Base-by-base conservation (phyloP, 1,140 invertebrate genomes). In the Orchestia grillus region DNA sequence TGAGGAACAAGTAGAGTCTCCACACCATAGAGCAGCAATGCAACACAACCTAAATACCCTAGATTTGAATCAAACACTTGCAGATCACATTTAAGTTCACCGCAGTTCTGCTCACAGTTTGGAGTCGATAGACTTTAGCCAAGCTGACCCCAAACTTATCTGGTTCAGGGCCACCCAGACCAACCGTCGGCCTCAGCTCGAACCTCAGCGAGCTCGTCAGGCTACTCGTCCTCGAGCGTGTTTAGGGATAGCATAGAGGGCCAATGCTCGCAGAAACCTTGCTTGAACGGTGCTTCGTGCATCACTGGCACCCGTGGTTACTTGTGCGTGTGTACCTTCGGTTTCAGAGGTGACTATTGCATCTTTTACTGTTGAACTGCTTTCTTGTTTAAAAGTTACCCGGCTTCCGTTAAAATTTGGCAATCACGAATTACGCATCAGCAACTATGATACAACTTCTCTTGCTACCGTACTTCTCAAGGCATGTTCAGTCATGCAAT, bases 241-340 rank as follows among this genome's bases (percentile, higher is more conserved):
- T 94, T 94, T 44, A 42, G 44, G 16, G 44, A 94, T 44, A 94
- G 92, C 44, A 0, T 47, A 8, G 8, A 45, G 6, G 92, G 88
- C 43, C 44, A 90, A 23, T 96, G 96, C 41, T 96, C 96, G 43
- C 44, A 44, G 11, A 42, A 53, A 36, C 96, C 96, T 15, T 96
- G 96, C 45, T 36, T 44, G 47, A 96, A 96, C 96, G 90, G 87
- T 3, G 96, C 87, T 36, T 91, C 96, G 41, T 96, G 96, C 53
- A 91, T 91, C 0, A 57, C 62, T 28, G 90, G 96, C 47, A 43
- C 53, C 43, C 47, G 96, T 23, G 96, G 88, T 42, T 92, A 88
- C 47, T 44, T 96, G 42, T 96, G 96, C 43, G 88, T 96, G 36
- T 96, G 96, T 41, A 57, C 96, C 62, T 96, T 96, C 88, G 96